These are phyloP conservation scores for Eulemur rubriventer DNA, from an alignment of 2,797 vertebrate species.

Conservation along the genomic window DNA sequence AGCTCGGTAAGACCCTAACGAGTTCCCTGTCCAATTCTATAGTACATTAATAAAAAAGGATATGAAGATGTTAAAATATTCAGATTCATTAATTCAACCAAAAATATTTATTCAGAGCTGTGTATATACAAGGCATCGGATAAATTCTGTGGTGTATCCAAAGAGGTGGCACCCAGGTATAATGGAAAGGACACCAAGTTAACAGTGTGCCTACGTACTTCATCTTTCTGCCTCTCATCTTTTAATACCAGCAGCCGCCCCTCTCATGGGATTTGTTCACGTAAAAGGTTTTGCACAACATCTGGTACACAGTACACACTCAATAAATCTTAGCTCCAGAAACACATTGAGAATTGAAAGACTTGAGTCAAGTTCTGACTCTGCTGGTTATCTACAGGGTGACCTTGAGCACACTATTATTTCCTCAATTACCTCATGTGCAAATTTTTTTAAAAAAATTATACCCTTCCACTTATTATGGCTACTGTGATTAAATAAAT, in stretches of 20 bases:
- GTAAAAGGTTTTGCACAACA: background rate
- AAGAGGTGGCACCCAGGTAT: background rate
- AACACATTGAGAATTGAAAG: background rate
- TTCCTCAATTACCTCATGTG: background rate
- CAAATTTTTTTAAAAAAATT: background rate
- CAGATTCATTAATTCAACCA: background rate
- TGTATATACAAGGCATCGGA: no score
- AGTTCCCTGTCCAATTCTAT: background rate
- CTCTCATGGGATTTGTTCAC: background rate
- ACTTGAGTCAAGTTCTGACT: background rate
- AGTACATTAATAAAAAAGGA: background rate
- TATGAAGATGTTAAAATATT: background rate
- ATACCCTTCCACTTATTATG: background rate
- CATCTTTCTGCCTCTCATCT: background rate
- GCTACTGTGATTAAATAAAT: background rate
- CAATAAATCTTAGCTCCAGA: background rate
- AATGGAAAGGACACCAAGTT: background rate
- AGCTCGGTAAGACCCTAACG: background rate
- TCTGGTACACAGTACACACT: background rate
- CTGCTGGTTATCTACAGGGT: background rate
- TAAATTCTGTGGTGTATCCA: background rate
- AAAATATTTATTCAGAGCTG: background rate
- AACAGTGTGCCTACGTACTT: background rate
- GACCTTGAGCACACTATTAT: background rate
- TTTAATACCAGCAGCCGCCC: background rate